Evolutionary conservation across 2,113 vertebrate genomes (phyloP), one percentile per base, ranked within the genome.

Genomic region (Fregetta grallaria): DNA sequence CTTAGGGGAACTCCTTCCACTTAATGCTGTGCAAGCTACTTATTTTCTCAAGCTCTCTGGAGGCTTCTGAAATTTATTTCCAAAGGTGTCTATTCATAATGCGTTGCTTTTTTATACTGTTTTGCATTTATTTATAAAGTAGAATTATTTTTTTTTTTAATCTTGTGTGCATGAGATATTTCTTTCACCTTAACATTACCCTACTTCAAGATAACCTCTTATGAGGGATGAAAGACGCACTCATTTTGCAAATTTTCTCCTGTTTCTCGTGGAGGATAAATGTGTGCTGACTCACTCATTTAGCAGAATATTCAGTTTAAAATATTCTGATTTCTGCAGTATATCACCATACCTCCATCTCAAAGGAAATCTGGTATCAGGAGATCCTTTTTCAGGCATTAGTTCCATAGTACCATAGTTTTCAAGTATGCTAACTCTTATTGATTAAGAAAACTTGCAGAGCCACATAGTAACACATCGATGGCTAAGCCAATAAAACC

Each of bases 1-100:
- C 95, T 94, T 81, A 94, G 92, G 95, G 96, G 73, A 95, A 91
- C 86, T 89, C 71, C 88, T 96, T 96, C 55, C 26, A 95, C 93
- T 97, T 97, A 94, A 97, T 88, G 88, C 78, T 95, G 84, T 94
- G 79, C 95, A 92, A 90, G 95, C 5, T 29, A 96, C 96, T 92
- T 97, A 90, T 96, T 97, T 96, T 97, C 67, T 90, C 77, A 91
- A 55, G 87, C 75, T 98, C 96, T 97, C 96, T 88, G 61, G 95
- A 95, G 95, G 95, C 90, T 92, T 95, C 94, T 94, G 93, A 97
- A 95, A 96, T 96, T 91, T 98, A 96, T 97, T 98, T 96, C 92
- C 73, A 96, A 97, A 96, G 95, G 84, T 95, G 75, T 92, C 86
- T 92, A 47, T 96, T 98, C 96, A 78, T 53, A 95, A 72, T 5